Evolutionary conservation across 2,797 vertebrate species (phyloP).

Genomic region (Hapalemur alaotrensis): DNA sequence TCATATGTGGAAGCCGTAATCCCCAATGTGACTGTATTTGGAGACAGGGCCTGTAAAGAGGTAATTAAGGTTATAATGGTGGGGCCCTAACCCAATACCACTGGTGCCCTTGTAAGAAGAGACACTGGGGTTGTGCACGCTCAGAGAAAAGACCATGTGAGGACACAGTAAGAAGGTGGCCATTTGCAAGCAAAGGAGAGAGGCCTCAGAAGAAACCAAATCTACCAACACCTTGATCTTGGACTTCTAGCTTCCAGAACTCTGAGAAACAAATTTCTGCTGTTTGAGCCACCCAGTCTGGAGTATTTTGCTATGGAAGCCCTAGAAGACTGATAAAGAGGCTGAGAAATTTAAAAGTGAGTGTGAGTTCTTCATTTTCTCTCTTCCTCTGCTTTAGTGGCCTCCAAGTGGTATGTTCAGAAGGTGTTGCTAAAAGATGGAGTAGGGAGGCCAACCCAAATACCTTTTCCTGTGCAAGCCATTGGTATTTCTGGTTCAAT

Average conservation of each 20-base stretch:
- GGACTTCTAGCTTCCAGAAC: neutral
- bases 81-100: neutral
- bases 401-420: neutral
- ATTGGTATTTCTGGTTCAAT: neutral
- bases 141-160: neutral
- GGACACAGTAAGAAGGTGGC: neutral
- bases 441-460: neutral
- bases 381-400: neutral
- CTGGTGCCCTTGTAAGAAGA: neutral
- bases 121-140: neutral
- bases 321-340: neutral
- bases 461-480: neutral
- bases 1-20: neutral
- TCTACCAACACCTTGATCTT: neutral
- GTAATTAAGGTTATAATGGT: neutral
- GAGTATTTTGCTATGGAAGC: neutral
- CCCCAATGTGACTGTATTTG: neutral
- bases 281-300: neutral
- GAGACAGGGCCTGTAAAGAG: neutral
- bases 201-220: neutral
- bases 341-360: neutral
- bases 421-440: neutral
- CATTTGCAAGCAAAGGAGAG: neutral
- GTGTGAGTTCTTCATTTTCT: neutral
- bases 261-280: neutral